Base-by-base conservation (phyloP, 2,113 vertebrate species). In the Semicossyphus pulcher region DNA sequence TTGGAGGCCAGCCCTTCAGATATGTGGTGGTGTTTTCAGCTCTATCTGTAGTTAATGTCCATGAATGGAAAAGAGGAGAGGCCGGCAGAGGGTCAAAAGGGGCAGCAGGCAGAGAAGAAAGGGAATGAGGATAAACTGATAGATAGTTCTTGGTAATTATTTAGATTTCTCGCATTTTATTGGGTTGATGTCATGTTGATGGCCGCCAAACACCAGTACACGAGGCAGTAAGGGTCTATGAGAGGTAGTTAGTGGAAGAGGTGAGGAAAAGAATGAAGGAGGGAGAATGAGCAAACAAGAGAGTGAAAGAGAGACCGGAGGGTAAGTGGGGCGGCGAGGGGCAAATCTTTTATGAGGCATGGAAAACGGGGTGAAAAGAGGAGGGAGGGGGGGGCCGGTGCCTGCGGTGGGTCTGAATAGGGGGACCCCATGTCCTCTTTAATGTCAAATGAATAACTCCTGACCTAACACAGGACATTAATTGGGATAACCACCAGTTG, bases 401-500 rank as follows among this genome's bases (percentile, higher is more conserved):
- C 80, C 86, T 83, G 86, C 15, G 82, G 88, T 81, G 83, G 84
- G 80, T 81, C 47, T 84, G 12, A 89, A 90, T 86, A 83, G 88
- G 71, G 61, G 78, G 74, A 87, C 80, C 56, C 83, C 78, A 70
- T 81, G 86, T 90, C 87, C 80, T 84, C 84, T 89, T 84, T 89
- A 79, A 76, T 83, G 82, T 85, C 74, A 81, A 88, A 76, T 31
- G 62, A 92, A 74, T 89, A 92, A 90, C 85, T 91, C 86, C 76
- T 93, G 93, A 93, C 91, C 89, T 85, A 72, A 82, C 85, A 64
- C 64, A 86, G 86, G 69, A 60, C 64, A 80, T 83, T 93, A 91
- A 93, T 90, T 90, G 90, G 86, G 90, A 89, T 71, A 79, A 84
- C 65, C 85, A 90, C 64, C 76, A 9, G 79, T 52, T 76, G 62